Evolutionary conservation across 92 coral and sea anemone genomes (phyloP).

Genomic region (Paramuricea clavata): DNA sequence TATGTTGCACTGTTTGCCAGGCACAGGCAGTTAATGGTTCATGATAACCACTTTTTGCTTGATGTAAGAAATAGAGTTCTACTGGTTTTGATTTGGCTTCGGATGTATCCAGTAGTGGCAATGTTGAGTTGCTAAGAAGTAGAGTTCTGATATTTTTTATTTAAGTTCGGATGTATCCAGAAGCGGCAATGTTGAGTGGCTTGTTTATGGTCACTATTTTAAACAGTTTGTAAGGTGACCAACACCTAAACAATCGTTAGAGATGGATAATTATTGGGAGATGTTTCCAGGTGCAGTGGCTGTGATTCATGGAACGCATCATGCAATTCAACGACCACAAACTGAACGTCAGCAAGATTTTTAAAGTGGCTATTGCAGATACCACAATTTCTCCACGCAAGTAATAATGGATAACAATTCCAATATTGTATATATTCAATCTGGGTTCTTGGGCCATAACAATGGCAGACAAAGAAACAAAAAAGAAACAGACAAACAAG

Average conservation of each 20-base stretch:
- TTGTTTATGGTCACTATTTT: conserved; percentile 55
- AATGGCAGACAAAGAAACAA: no score
- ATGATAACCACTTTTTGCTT: conserved; percentile 32
- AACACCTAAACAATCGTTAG: conserved; percentile 54
- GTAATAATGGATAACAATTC: no score
- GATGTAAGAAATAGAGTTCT: conserved; percentile 41
- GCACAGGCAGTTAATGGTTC: conserved; percentile 35
- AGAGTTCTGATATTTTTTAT: no score
- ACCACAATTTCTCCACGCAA: not conserved
- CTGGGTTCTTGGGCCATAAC: conserved; percentile 12
- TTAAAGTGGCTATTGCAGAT: conserved; percentile 22
- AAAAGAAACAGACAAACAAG: no score
- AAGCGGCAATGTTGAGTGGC: conserved; percentile 35
- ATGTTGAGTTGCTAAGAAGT: no score
- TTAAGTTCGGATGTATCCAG: no score
- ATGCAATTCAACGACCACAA: conserved; percentile 57
- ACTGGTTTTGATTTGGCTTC: conserved; percentile 58
- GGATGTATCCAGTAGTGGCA: conserved; percentile 50
- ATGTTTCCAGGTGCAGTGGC: conserved; percentile 57
- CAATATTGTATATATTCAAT: not conserved
- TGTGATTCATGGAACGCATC: conserved; percentile 58
- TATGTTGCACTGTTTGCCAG: not conserved
- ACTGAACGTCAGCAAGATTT: conserved; percentile 58
- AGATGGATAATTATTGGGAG: conserved; percentile 45
- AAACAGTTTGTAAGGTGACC: conserved; percentile 53